phyloP scores from a whole-genome alignment of 2,888 invertebrate genomes.

The Drosophila imparisetae region DNA sequence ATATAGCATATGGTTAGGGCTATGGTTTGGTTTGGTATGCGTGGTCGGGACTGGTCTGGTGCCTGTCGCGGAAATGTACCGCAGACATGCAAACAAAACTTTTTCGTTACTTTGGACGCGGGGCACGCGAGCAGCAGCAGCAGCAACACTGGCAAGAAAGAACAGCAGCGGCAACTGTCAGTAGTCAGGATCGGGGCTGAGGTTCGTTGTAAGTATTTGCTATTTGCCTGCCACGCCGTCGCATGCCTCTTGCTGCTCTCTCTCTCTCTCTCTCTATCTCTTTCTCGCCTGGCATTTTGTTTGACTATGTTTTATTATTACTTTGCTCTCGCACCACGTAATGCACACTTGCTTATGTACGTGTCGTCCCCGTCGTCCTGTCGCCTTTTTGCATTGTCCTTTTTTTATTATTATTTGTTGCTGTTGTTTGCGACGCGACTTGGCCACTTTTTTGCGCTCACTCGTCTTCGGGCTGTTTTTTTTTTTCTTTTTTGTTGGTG shows the following conservation, averaged over 20 bases:
- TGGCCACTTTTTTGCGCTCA: conserved; percentile 48
- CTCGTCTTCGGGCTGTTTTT: conserved; percentile 7
- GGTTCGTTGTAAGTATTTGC: conserved; percentile 39
- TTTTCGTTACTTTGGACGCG: conserved; percentile 54
- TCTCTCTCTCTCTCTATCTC: not conserved
- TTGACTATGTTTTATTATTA: conserved; percentile 76
- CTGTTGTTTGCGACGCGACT: conserved; percentile 43
- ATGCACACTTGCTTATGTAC: conserved; percentile 75
- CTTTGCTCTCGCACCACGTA: conserved; percentile 60
- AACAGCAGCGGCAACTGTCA: conserved; percentile 35
- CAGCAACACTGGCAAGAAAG: conserved; percentile 14
- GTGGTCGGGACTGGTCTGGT: conserved; percentile 42
- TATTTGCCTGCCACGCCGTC: conserved; percentile 42
- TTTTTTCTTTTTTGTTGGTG: conserved; percentile 48
- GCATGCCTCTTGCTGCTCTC: conserved; percentile 6
- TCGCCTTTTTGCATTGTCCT: conserved; percentile 64
- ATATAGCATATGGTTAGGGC: conserved; percentile 41
- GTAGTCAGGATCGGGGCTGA: conserved; percentile 40
- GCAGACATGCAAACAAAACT: conserved; percentile 81
- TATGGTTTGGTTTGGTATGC: conserved; percentile 21
- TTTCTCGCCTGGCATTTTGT: conserved; percentile 43
- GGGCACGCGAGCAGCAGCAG: conserved; percentile 41
- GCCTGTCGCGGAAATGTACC: conserved; percentile 81
- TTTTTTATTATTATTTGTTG: conserved; percentile 38
- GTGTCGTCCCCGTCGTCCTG: conserved; percentile 47